phyloP scores from a whole-genome alignment of 2,888 invertebrate genomes.

The Pemphredon lugubris region DNA sequence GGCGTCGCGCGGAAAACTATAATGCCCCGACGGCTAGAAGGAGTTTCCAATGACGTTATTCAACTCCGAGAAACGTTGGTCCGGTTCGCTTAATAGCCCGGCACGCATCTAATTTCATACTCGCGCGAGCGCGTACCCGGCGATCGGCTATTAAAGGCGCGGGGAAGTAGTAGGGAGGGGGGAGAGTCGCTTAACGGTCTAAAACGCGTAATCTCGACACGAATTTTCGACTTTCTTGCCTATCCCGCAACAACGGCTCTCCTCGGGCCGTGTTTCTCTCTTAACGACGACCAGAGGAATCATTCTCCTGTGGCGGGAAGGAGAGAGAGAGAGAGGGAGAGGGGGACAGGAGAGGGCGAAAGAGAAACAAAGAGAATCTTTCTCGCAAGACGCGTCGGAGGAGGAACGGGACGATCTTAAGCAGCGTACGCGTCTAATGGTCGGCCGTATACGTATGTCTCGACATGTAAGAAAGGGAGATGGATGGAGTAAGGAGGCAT shows the following conservation, averaged over 20 bases:
- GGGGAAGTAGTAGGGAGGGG: too few species aligned
- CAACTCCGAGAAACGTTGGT: conserved; percentile 33
- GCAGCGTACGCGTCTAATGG: conserved; percentile 58
- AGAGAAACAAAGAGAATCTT: conserved; percentile 18
- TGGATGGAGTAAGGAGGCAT: conserved; percentile 16
- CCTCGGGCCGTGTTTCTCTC: conserved; percentile 12
- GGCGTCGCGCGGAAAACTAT: too few species aligned
- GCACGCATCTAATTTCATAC: conserved; percentile 38
- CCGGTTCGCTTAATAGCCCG: conserved; percentile 29
- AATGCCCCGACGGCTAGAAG: too few species aligned
- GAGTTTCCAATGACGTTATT: too few species aligned
- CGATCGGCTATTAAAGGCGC: neutral
- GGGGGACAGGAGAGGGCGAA: conserved; percentile 15
- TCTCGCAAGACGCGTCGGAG: neutral
- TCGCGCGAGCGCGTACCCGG: conserved; percentile 24
- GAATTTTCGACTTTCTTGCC: conserved; percentile 55
- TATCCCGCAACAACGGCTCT: conserved; percentile 1
- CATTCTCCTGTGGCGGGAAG: conserved; percentile 17
- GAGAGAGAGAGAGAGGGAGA: conserved; percentile 1
- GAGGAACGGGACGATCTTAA: conserved; percentile 38
- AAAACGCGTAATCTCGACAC: conserved; percentile 43
- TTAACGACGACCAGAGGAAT: conserved; percentile 37
- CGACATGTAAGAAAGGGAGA: conserved; percentile 30
- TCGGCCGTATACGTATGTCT: conserved; percentile 50
- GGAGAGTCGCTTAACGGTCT: conserved; percentile 38